Percentiles rank a stretch among this genome's conserved stretches.
Conservation (phyloP, 2,797 vertebrate genomes). For the Naso thynnoides region DNA sequence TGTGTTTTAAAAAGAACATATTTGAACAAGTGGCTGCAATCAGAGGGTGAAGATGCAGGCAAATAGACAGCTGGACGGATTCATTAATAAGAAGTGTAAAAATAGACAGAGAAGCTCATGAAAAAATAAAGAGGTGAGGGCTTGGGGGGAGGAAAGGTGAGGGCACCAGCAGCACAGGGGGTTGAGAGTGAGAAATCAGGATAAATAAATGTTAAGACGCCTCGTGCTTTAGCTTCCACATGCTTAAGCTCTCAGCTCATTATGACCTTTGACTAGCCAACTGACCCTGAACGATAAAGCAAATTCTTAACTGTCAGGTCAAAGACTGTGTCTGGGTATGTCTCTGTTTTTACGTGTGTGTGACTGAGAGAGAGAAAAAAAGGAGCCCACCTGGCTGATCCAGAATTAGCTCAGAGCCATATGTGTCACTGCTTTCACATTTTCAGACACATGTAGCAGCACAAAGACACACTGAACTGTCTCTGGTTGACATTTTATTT, state of each 20-base stretch:
- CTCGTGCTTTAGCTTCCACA: conserved; percentile 50
- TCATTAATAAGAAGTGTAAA: conserved; percentile 53
- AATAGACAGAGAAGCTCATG: conserved; percentile 56
- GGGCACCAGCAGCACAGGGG: neutral
- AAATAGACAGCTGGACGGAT: conserved; percentile 46
- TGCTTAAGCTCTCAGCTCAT: conserved; percentile 63
- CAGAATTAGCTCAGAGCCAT: conserved; percentile 69
- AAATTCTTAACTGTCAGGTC: conserved; percentile 76
- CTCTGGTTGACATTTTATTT: neutral
- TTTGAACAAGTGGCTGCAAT: conserved; percentile 6
- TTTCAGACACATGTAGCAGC: conserved; percentile 49
- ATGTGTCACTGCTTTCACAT: conserved; percentile 56
- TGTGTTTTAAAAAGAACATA: neutral
- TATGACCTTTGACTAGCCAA: conserved; percentile 71
- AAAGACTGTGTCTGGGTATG: conserved; percentile 21
- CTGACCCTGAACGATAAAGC: conserved; percentile 77
- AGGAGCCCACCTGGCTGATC: conserved; percentile 73
- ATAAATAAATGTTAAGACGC: conserved; percentile 42
- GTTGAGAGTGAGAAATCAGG: conserved; percentile 2
- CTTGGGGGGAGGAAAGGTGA: conserved; percentile 19
- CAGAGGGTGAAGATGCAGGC: conserved; percentile 19
- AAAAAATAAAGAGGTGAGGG: conserved; percentile 54
- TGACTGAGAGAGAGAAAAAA: conserved; percentile 10
- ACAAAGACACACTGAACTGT: conserved; percentile 16
- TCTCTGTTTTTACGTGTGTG: conserved; percentile 12